Evolutionary conservation across 2,797 vertebrate species (phyloP).

Genomic region (Acrocephalus scirpaceus): DNA sequence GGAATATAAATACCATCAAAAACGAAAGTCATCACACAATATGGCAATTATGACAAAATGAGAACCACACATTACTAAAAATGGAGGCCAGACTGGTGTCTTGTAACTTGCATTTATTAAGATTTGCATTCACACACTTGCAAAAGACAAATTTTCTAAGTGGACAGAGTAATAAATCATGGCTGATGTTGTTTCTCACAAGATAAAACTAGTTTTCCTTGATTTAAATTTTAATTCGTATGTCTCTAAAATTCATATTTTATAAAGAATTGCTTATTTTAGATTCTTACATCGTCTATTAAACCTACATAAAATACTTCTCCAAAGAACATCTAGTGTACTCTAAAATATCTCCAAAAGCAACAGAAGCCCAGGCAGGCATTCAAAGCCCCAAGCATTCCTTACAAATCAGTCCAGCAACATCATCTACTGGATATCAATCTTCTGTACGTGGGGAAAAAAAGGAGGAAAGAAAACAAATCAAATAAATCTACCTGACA

Average conservation of each 20-base stretch:
- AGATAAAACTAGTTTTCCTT: neutral
- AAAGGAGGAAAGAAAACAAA: neutral
- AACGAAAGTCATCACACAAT: slow-evolving; percentile 7
- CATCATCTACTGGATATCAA: slow-evolving; percentile 39
- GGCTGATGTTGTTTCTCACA: neutral
- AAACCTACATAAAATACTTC: slow-evolving; percentile 2
- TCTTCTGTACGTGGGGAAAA: neutral
- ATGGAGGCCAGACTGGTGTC: neutral
- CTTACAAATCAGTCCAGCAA: slow-evolving; percentile 15
- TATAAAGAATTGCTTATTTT: neutral
- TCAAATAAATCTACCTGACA: slow-evolving; percentile 18
- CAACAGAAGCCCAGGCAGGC: neutral
- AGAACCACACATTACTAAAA: neutral
- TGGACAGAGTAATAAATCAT: neutral
- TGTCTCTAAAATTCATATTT: neutral
- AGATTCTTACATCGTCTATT: neutral
- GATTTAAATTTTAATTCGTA: neutral
- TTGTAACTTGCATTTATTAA: neutral
- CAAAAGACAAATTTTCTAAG: neutral
- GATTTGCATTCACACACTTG: neutral
- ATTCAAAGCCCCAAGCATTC: slow-evolving; percentile 2
- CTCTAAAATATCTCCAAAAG: neutral
- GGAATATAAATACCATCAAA: neutral
- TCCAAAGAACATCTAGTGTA: neutral
- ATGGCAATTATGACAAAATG: neutral